Evolutionary conservation across 2,113 vertebrate species (phyloP), one percentile per base, ranked within the genome.

Genomic region (Nerophis lumbriciformis): DNA sequence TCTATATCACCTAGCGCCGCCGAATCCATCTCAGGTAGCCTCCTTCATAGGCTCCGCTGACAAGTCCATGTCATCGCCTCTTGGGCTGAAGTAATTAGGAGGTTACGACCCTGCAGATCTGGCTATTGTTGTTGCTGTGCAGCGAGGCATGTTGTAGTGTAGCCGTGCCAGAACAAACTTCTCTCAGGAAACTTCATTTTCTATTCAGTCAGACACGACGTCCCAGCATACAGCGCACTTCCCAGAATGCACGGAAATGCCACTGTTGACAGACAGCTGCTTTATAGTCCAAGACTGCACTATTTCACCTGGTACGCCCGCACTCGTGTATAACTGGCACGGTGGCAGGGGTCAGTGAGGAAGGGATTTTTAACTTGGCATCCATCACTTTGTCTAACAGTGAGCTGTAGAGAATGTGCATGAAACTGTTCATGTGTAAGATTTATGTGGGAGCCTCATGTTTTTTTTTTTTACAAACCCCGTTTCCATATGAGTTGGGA

Each of bases 101-200:
- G 83, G 83, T 85, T 85, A 80, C 12, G 77, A 85, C 84, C 85
- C 71, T 45, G 51, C 53, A 76, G 61, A 72, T 71, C 65, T 73
- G 71, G 66, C 65, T 66, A 77, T 83, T 81, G 72, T 88, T 82
- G 75, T 68, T 66, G 44, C 59, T 50, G 72, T 80, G 60, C 73
- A 49, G 49, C 51, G 48, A 69, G 71, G 63, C 76, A 71, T 78
- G 80, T 71, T 76, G 51, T 68, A 69, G 66, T 63, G 66, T 55
- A 19, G 45, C 15, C 21, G 39, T 75, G 78, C 84, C 83, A 89
- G 81, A 81, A 83, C 76, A 88, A 87, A 84, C 71, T 63, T 70
- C 77, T 82, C 81, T 82, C 81, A 87, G 88, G 85, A 87, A 88
- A 85, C 76, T 82, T 77, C 69, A 72, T 73, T 87, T 84, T 85